Percentiles rank a stretch among this genome's conserved stretches.
These are phyloP conservation scores for Halcyon malimbica DNA, from an alignment of 2,113 vertebrate species.

Conservation along the genomic window DNA sequence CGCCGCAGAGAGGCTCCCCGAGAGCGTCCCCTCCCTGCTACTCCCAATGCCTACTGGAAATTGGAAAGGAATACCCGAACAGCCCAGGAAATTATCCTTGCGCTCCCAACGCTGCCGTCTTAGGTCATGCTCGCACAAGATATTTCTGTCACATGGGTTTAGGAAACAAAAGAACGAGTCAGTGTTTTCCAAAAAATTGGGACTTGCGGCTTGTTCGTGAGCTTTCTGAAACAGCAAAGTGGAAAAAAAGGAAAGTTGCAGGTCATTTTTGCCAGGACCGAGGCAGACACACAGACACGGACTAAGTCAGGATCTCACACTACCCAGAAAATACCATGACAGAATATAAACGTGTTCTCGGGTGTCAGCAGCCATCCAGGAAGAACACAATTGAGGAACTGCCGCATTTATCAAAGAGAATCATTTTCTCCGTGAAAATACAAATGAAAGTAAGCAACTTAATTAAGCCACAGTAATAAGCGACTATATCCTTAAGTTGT, in stretches of 20 bases:
- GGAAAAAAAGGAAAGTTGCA: background rate
- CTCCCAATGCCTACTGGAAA: fast-evolving
- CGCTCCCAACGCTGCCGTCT: background rate
- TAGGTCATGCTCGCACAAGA: background rate
- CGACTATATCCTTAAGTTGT: fast-evolving
- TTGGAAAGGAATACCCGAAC: background rate
- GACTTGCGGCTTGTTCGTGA: background rate
- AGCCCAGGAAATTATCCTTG: background rate
- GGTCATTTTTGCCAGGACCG: background rate
- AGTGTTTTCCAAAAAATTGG: background rate
- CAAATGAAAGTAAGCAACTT: background rate
- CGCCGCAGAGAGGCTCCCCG: background rate
- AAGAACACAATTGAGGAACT: background rate
- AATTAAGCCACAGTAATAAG: background rate
- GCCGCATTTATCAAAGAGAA: background rate
- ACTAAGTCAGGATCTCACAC: background rate
- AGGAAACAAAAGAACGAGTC: background rate
- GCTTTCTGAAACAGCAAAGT: background rate
- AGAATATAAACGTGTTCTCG: fast-evolving
- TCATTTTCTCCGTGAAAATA: background rate
- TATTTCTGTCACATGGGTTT: background rate
- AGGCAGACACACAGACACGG: background rate
- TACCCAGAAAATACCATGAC: background rate
- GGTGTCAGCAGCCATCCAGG: background rate
- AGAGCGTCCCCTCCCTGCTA: background rate